A percentile compares a stretch with the other conserved stretches of the same genome.
Conservation (phyloP, 1,140 invertebrate species). For the Nymphalis io region DNA sequence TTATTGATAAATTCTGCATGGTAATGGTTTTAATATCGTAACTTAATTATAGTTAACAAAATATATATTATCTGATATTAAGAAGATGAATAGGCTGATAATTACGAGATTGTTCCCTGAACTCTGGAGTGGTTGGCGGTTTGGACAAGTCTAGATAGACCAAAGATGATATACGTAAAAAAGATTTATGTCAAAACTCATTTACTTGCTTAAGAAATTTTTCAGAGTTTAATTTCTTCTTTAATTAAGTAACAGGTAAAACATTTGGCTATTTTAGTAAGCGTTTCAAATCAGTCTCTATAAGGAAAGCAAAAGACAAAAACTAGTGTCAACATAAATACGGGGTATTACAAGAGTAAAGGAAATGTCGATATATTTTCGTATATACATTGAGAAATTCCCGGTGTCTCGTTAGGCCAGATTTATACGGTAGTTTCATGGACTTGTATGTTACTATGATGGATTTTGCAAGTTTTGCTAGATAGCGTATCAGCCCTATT, state of each 20-base stretch:
- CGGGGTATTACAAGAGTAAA: background rate
- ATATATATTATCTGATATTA: too few relatives aligned
- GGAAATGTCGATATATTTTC: constrained; percentile 29
- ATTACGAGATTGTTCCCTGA: too few relatives aligned
- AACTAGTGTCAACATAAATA: background rate
- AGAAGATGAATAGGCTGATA: too few relatives aligned
- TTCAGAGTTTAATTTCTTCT: background rate
- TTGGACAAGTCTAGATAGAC: too few relatives aligned
- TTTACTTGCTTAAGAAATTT: too few relatives aligned
- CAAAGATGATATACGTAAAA: too few relatives aligned
- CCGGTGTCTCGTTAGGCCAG: constrained; percentile 27
- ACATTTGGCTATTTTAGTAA: background rate
- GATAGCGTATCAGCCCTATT: constrained; percentile 9
- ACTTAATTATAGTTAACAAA: too few relatives aligned
- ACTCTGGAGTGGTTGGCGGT: too few relatives aligned
- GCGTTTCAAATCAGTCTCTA: background rate
- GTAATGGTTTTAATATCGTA: too few relatives aligned
- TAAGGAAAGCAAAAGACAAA: background rate
- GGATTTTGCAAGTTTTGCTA: constrained; percentile 24
- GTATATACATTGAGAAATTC: constrained; percentile 24
- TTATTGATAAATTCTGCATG: too few relatives aligned
- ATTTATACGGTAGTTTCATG: constrained; percentile 16
- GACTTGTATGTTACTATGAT: constrained; percentile 4
- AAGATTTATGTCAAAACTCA: too few relatives aligned
- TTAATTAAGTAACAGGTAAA: background rate